phyloP scores from a whole-genome alignment of 1,140 invertebrate genomes.

The Diploscapter pachys region DNA sequence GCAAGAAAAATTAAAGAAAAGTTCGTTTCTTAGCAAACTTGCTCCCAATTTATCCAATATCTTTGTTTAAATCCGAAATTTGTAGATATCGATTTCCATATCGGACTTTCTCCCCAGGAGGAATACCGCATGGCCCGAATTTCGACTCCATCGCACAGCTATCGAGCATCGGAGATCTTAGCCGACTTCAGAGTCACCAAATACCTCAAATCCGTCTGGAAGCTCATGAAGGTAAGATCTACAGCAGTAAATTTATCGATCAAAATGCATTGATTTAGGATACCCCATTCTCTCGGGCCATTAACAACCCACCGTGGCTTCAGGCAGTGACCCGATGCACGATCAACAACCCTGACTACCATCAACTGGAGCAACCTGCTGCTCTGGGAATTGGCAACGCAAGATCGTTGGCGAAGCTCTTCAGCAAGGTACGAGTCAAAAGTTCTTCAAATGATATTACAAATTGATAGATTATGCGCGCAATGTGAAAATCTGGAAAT shows the following conservation, averaged over 20 bases:
- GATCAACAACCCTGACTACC: conserved; percentile 39
- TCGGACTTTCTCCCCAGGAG: conserved; percentile 40
- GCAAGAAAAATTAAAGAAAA: not conserved
- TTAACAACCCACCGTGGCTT: conserved; percentile 45
- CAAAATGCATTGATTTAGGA: conserved; percentile 13
- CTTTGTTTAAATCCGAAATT: not conserved
- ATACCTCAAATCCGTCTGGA: not conserved
- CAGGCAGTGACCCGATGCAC: conserved; percentile 29
- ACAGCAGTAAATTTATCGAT: not conserved
- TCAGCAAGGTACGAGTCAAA: conserved; percentile 27
- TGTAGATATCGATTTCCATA: conserved; percentile 36
- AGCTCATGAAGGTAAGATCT: conserved; percentile 21
- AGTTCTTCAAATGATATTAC: too few relatives aligned
- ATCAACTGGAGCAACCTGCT: conserved; percentile 45
- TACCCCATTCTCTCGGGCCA: conserved; percentile 26
- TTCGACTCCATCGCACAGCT: conserved; percentile 26
- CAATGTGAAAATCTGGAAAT: too few relatives aligned
- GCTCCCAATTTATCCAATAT: too few relatives aligned
- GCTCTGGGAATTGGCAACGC: conserved; percentile 57
- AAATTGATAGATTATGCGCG: too few relatives aligned
- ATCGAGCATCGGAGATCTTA: conserved; percentile 37
- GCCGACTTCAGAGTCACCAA: conserved; percentile 10
- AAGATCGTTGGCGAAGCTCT: conserved; percentile 53
- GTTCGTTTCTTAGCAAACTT: too few relatives aligned
- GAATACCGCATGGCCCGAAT: conserved; percentile 42